Evolutionary conservation across 2,888 invertebrate genomes (phyloP).

Genomic region (Dolichomitus sp.): DNA sequence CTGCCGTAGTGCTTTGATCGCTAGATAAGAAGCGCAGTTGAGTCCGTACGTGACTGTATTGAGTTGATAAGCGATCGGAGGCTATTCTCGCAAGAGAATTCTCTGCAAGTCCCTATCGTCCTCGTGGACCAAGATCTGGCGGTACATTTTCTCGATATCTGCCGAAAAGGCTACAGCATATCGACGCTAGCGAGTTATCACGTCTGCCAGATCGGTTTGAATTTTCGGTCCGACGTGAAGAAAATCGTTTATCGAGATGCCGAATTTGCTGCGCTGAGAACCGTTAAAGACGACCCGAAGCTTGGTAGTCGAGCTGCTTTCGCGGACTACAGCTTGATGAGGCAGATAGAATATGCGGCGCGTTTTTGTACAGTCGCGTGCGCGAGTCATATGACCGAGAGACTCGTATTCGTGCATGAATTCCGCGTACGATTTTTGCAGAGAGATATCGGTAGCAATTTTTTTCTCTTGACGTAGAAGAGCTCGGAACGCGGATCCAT

Average conservation of each 20-base stretch:
- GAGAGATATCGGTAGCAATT: neutral
- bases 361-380: slow-evolving; percentile 66
- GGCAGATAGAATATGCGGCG: slow-evolving; percentile 79
- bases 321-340: slow-evolving; percentile 68
- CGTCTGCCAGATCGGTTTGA: slow-evolving; percentile 77
- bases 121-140: slow-evolving; percentile 73
- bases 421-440: neutral
- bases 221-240: slow-evolving; percentile 77
- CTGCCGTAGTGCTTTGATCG: too few relatives aligned
- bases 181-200: slow-evolving; percentile 75
- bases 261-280: slow-evolving; percentile 56
- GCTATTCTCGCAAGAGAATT: slow-evolving; percentile 77
- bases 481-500: slow-evolving; percentile 11
- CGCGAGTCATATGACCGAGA: slow-evolving; percentile 52
- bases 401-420: slow-evolving; percentile 47
- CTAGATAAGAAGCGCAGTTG: neutral
- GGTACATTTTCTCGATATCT: slow-evolving; percentile 83
- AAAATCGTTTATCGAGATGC: slow-evolving; percentile 77
- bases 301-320: slow-evolving; percentile 69
- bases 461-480: slow-evolving; percentile 23
- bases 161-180: slow-evolving; percentile 77
- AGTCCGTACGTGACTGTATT: slow-evolving; percentile 2
- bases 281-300: slow-evolving; percentile 80
- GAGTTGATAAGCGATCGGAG: slow-evolving; percentile 17
- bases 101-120: slow-evolving; percentile 74